Conservation (phyloP, 2,113 vertebrate species). For the Sceloporus tristichus region DNA sequence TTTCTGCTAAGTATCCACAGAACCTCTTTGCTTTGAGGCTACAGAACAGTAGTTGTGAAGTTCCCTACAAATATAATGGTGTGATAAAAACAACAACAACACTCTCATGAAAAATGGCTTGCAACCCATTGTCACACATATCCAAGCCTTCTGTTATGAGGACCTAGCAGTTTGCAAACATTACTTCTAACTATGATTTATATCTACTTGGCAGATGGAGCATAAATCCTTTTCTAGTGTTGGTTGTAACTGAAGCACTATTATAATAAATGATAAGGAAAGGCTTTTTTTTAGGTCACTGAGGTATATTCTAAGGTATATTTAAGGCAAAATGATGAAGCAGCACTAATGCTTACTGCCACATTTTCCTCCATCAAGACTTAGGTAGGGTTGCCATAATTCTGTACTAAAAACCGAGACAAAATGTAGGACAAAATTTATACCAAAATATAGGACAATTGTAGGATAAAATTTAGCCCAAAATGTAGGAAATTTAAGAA, state of each 20-base stretch:
- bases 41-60: not conserved
- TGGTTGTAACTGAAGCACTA: not conserved
- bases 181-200: not conserved
- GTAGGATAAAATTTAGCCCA: too few relatives aligned
- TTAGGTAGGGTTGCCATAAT: too few relatives aligned
- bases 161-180: not conserved
- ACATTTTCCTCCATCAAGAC: not conserved
- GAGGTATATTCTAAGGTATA: too few relatives aligned
- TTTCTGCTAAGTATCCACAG: not conserved
- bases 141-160: not conserved
- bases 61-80: not conserved
- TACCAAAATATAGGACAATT: too few relatives aligned
- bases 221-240: not conserved
- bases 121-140: not conserved
- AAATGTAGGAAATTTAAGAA: too few relatives aligned
- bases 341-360: not conserved
- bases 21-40: not conserved
- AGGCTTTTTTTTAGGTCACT: not conserved
- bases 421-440: too few relatives aligned
- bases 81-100: not conserved
- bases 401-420: too few relatives aligned
- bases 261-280: constrained; percentile 32
- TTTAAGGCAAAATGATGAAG: not conserved
- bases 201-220: not conserved
- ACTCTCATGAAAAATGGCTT: not conserved